Percentiles rank a stretch among this genome's conserved stretches.
Conservation (phyloP, 2,797 vertebrate species). For the Myripristis jacobus region DNA sequence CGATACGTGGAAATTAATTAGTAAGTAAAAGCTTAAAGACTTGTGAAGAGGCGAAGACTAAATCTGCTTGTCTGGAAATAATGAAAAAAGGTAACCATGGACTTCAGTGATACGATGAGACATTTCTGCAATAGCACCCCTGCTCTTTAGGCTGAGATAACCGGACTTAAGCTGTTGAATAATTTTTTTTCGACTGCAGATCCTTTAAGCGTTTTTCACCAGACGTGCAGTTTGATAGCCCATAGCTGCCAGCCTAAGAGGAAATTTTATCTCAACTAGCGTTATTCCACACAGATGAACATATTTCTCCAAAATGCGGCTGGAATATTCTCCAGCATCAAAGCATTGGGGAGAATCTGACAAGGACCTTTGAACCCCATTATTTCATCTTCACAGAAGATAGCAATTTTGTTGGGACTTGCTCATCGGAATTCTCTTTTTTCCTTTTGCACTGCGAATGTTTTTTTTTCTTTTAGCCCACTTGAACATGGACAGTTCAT, state of each 20-base stretch:
- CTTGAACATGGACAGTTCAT: slow-evolving; percentile 80
- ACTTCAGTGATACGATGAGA: slow-evolving; percentile 73
- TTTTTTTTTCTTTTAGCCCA: slow-evolving; percentile 25
- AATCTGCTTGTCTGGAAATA: slow-evolving; percentile 72
- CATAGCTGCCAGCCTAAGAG: slow-evolving; percentile 54
- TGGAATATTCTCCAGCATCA: slow-evolving; percentile 61
- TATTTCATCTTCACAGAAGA: slow-evolving; percentile 58
- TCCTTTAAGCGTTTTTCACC: slow-evolving; percentile 45
- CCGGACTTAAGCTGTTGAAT: slow-evolving; percentile 71
- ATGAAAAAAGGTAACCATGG: slow-evolving; percentile 74
- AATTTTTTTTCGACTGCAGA: slow-evolving; percentile 67
- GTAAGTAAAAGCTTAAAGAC: slow-evolving; percentile 72
- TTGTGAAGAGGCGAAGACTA: slow-evolving; percentile 57
- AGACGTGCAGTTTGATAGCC: slow-evolving; percentile 68
- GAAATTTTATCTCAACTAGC: slow-evolving; percentile 56
- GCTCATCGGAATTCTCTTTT: slow-evolving; percentile 61
- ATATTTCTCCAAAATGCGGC: slow-evolving; percentile 62
- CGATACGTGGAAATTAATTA: slow-evolving; percentile 73
- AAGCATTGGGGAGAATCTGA: slow-evolving; percentile 60
- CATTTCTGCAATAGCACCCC: slow-evolving; percentile 64
- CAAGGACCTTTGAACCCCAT: slow-evolving; percentile 65
- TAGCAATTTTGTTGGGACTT: slow-evolving; percentile 62
- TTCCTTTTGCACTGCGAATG: slow-evolving; percentile 36
- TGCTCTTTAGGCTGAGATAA: slow-evolving; percentile 62
- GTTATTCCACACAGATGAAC: slow-evolving; percentile 48